Evolutionary conservation across 2,113 vertebrate species (phyloP).

Genomic region (Myotis yumanensis): DNA sequence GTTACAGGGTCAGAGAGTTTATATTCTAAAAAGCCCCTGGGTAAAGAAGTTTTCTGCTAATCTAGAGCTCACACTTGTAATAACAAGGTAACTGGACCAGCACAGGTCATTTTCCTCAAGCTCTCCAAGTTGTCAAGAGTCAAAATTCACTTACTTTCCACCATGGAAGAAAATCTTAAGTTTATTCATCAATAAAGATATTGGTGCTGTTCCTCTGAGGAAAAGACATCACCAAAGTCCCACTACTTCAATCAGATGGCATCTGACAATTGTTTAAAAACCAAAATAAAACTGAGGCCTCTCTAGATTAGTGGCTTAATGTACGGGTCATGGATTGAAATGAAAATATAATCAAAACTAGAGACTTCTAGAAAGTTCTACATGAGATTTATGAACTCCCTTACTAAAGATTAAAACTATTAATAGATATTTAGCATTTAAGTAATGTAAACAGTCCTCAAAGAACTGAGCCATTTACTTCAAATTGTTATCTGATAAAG

Average conservation of each 20-base stretch:
- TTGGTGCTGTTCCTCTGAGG: background rate
- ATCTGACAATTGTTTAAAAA: background rate
- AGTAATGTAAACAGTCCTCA: conserved; percentile 21
- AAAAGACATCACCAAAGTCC: background rate
- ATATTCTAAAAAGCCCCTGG: background rate
- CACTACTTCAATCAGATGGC: background rate
- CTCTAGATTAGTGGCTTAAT: background rate
- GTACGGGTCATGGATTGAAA: background rate
- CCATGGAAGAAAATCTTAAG: background rate
- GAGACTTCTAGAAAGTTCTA: conserved; percentile 10
- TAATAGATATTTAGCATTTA: background rate
- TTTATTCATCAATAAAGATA: conserved; percentile 25
- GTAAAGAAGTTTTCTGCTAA: background rate
- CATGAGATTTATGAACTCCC: background rate
- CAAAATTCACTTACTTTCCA: background rate
- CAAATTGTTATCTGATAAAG: conserved; percentile 24
- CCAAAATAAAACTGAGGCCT: background rate
- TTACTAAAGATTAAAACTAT: background rate
- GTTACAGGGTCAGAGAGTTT: background rate
- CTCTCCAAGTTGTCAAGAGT: background rate
- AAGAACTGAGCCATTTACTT: conserved; percentile 19
- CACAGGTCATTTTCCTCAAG: background rate
- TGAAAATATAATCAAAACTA: conserved; percentile 20
- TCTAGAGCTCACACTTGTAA: background rate
- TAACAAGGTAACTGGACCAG: background rate